phyloP scores from a whole-genome alignment of 2,113 vertebrate genomes.

The Lathamus discolor region DNA sequence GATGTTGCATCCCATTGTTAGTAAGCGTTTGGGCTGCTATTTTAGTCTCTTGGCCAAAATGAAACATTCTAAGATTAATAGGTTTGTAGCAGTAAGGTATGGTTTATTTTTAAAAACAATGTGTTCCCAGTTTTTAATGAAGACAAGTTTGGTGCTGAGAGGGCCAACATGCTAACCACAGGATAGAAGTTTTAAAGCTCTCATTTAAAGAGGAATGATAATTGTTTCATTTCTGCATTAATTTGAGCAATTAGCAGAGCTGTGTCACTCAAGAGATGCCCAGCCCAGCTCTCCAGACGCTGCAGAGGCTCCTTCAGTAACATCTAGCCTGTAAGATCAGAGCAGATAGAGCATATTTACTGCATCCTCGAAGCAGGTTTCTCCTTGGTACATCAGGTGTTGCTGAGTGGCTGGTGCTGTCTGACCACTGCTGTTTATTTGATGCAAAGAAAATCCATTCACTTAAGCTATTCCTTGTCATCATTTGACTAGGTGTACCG shows the following conservation, averaged over 20 bases:
- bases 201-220: neutral
- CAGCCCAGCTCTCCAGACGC: fast-evolving
- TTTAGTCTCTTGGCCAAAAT: constrained; percentile 7
- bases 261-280: neutral
- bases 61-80: neutral
- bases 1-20: neutral
- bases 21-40: neutral
- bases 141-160: neutral
- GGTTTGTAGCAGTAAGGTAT: neutral
- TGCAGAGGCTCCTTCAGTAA: neutral
- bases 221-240: constrained; percentile 5
- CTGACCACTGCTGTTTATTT: neutral
- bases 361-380: neutral
- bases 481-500: neutral
- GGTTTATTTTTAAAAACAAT: neutral
- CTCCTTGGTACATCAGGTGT: neutral
- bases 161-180: neutral
- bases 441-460: neutral
- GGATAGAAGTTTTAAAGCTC: neutral
- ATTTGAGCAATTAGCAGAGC: neutral
- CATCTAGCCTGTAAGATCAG: neutral
- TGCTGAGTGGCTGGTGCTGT: neutral
- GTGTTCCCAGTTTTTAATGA: neutral
- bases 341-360: neutral
- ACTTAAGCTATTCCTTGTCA: neutral